phyloP scores from a whole-genome alignment of 2,797 vertebrate species.

The Manis crassicaudata region DNA sequence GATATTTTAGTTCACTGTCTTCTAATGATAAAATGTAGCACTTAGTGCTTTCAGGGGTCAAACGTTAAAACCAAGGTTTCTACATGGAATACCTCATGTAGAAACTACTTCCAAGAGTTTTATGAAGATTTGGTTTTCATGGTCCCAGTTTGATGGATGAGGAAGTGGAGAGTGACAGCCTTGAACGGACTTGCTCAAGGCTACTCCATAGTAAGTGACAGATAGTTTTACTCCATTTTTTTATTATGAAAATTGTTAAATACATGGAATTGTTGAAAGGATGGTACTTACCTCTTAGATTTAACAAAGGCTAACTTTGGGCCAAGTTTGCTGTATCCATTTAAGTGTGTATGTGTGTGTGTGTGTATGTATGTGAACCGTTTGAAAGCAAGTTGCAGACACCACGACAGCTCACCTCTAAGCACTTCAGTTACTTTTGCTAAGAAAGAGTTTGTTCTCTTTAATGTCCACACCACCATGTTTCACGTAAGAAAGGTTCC shows the following conservation, averaged over 20 bases:
- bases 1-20: neutral
- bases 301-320: neutral
- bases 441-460: neutral
- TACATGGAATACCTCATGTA: neutral
- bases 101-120: neutral
- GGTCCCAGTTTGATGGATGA: neutral
- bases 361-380: too few species aligned
- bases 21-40: fast-evolving
- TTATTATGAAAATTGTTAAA: neutral
- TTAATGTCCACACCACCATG: neutral
- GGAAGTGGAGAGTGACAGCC: neutral
- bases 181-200: neutral
- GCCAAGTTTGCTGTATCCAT: neutral
- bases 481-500: neutral
- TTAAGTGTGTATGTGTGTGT: neutral
- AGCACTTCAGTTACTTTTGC: neutral
- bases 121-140: neutral
- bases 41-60: neutral
- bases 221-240: neutral
- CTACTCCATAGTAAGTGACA: neutral
- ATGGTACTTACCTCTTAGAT: neutral
- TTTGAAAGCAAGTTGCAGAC: neutral
- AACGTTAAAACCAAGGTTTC: neutral
- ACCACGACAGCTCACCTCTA: neutral
- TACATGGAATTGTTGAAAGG: neutral